Evolutionary conservation across 1,140 invertebrate genomes (phyloP).

Genomic region (Nasonia longicornis): DNA sequence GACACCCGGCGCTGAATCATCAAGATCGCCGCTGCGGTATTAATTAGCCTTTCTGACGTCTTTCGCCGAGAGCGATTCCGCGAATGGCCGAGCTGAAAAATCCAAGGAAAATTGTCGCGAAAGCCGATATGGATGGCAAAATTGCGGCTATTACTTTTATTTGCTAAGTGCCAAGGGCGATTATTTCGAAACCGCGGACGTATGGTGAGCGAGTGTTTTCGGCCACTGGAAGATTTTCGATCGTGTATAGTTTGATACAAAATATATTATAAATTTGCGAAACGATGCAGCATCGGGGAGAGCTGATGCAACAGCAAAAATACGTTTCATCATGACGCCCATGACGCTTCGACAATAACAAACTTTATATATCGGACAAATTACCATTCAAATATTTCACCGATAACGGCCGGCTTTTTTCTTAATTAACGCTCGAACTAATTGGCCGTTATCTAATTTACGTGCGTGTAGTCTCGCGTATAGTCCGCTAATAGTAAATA

Average conservation of each 20-base stretch:
- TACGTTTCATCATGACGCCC: too few species aligned
- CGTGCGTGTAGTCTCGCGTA: not conserved
- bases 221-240: too few species aligned
- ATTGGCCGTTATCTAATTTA: not conserved
- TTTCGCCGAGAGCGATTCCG: not conserved
- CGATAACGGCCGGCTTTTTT: not conserved
- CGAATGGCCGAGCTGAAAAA: conserved; percentile 3
- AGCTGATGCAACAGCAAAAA: too few species aligned
- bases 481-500: not conserved
- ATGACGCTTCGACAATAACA: too few species aligned
- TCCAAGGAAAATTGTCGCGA: not conserved
- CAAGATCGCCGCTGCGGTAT: not conserved
- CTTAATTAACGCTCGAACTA: not conserved
- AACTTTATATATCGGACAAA: not conserved
- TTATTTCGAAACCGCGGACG: too few species aligned
- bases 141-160: conserved; percentile 4
- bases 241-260: too few species aligned
- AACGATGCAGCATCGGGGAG: too few species aligned
- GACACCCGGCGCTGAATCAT: conserved; percentile 5
- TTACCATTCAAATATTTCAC: not conserved
- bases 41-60: conserved; percentile 9
- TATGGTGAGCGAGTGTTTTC: too few species aligned
- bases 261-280: too few species aligned
- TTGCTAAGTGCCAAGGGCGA: not conserved
- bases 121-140: too few species aligned